A percentile compares a stretch with the other conserved stretches of the same genome.
These are phyloP conservation scores for Azemiops feae DNA, from an alignment of 2,113 vertebrate genomes.

Conservation along the genomic window DNA sequence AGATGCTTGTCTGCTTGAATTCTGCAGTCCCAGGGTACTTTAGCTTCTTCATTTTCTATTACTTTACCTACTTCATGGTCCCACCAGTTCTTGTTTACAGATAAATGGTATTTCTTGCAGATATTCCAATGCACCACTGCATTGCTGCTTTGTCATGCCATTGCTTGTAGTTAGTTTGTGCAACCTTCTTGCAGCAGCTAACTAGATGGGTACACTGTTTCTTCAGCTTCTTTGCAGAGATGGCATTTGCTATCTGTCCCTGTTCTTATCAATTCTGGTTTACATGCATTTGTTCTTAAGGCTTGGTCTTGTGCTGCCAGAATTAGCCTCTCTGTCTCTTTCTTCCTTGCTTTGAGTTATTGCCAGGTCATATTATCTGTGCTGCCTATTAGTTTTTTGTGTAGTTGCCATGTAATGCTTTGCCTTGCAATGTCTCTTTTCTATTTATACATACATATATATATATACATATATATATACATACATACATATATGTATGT, in stretches of 20 bases:
- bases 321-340: background rate
- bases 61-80: background rate
- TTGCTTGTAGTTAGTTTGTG: background rate
- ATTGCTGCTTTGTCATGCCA: background rate
- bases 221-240: background rate
- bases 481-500: background rate
- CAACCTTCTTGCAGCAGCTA: background rate
- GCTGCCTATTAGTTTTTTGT: background rate
- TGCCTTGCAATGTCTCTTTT: background rate
- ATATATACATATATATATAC: too few relatives aligned
- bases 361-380: background rate
- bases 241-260: background rate
- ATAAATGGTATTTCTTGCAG: background rate
- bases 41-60: background rate
- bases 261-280: background rate
- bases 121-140: background rate
- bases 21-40: background rate
- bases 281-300: background rate
- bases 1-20: background rate
- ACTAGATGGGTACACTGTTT: background rate
- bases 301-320: background rate
- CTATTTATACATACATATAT: too few relatives aligned
- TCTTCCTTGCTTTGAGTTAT: background rate
- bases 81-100: background rate
- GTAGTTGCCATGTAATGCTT: background rate